Percentiles rank a stretch among this genome's conserved stretches.
Conservation (phyloP, 2,113 vertebrate genomes). For the Danionella cerebrum region DNA sequence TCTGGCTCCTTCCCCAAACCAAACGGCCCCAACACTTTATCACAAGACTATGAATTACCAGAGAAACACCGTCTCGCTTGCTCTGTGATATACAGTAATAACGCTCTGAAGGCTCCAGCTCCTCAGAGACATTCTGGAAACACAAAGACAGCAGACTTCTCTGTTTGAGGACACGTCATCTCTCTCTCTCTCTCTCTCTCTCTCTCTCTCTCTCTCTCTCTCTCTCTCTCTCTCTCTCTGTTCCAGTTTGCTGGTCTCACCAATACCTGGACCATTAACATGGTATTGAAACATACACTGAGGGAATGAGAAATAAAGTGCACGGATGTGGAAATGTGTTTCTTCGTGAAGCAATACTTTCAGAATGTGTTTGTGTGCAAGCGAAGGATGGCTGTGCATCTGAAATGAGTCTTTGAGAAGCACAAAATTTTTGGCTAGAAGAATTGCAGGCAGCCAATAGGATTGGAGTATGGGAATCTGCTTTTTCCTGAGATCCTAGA, state of each 20-base stretch:
- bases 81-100: conserved; percentile 31
- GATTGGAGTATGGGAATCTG: too few species aligned
- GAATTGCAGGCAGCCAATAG: background rate
- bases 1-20: conserved; percentile 24
- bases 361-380: conserved; percentile 14
- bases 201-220: too few species aligned
- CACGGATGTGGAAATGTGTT: background rate
- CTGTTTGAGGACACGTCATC: background rate
- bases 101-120: background rate
- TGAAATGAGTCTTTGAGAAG: conserved; percentile 21
- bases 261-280: background rate
- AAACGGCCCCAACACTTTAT: conserved; percentile 38
- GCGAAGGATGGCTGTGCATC: conserved; percentile 32
- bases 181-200: too few species aligned
- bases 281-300: background rate
- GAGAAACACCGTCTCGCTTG: background rate
- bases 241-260: too few species aligned
- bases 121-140: background rate
- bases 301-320: background rate
- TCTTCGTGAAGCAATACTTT: background rate
- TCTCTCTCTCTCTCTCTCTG: too few species aligned
- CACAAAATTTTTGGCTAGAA: conserved; percentile 10
- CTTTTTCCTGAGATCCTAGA: too few species aligned
- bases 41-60: conserved; percentile 26
- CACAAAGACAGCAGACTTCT: background rate